Conservation (phyloP, 2,888 invertebrate species). For the Mylabris sibirica region DNA sequence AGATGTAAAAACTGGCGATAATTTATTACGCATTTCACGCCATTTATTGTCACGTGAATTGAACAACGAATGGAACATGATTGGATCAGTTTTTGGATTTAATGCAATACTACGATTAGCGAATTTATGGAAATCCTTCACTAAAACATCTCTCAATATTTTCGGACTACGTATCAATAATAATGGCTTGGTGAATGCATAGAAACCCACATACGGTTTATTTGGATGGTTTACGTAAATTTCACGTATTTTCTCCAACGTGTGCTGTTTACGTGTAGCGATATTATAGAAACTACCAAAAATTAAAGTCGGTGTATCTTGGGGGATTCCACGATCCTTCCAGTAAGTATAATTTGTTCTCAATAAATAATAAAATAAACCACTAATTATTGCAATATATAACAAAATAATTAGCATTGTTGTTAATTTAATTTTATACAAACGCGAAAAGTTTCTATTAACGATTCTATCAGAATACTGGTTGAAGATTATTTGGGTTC, state of each 20-base stretch:
- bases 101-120: constrained; percentile 59
- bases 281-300: constrained; percentile 28
- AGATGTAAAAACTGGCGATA: constrained; percentile 65
- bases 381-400: not conserved
- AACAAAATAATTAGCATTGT: not conserved
- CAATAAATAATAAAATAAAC: constrained; percentile 24
- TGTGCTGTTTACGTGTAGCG: constrained; percentile 18
- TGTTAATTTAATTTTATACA: not conserved
- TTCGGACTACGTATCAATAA: constrained; percentile 60
- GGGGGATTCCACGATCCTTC: constrained; percentile 16
- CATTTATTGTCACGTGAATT: constrained; percentile 62
- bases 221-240: constrained; percentile 42
- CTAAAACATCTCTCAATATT: constrained; percentile 59
- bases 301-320: constrained; percentile 22
- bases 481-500: not conserved
- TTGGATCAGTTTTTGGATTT: constrained; percentile 58
- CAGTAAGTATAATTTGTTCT: constrained; percentile 22
- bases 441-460: not conserved
- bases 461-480: not conserved
- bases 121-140: constrained; percentile 62
- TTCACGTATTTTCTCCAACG: constrained; percentile 14
- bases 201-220: constrained; percentile 60
- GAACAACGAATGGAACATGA: constrained; percentile 58
- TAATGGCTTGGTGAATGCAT: constrained; percentile 61
- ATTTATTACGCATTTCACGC: constrained; percentile 63